Percentiles rank a stretch among this genome's conserved stretches.
These are phyloP conservation scores for Pammene aurita DNA, from an alignment of 2,888 invertebrate genomes.

Conservation along the genomic window DNA sequence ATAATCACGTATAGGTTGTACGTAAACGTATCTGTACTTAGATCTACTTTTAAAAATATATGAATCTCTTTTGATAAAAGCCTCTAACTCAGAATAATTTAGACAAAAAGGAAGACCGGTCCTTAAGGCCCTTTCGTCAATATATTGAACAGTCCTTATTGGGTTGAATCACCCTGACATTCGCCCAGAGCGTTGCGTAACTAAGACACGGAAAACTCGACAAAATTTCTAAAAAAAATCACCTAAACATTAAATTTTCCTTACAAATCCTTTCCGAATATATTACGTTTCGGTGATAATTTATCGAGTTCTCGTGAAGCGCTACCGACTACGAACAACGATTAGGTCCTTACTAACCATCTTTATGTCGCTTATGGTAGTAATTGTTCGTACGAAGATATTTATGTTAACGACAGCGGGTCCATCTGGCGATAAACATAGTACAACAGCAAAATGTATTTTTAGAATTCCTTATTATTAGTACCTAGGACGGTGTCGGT, in stretches of 20 bases:
- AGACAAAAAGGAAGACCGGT: neutral
- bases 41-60: neutral
- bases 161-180: constrained; percentile 29
- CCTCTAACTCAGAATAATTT: neutral
- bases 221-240: constrained; percentile 25
- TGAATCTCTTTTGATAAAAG: neutral
- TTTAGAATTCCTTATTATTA: constrained; percentile 2
- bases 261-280: constrained; percentile 25
- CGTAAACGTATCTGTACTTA: neutral
- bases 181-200: constrained; percentile 17
- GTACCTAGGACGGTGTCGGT: neutral
- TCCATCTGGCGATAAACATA: constrained; percentile 88
- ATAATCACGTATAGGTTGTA: neutral
- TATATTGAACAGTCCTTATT: constrained; percentile 14
- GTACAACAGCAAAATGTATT: constrained; percentile 39
- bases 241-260: constrained; percentile 26
- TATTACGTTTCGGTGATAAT: constrained; percentile 29
- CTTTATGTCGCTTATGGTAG: constrained; percentile 99
- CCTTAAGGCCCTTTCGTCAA: constrained; percentile 18
- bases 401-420: constrained; percentile 98
- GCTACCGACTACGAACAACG: constrained; percentile 35
- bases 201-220: constrained; percentile 37
- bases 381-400: constrained; percentile 98
- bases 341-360: constrained; percentile 91
- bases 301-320: constrained; percentile 39